A percentile compares a stretch with the other conserved stretches of the same genome.
These are phyloP conservation scores for Poecilus cupreus DNA, from an alignment of 2,888 invertebrate genomes.

Conservation along the genomic window DNA sequence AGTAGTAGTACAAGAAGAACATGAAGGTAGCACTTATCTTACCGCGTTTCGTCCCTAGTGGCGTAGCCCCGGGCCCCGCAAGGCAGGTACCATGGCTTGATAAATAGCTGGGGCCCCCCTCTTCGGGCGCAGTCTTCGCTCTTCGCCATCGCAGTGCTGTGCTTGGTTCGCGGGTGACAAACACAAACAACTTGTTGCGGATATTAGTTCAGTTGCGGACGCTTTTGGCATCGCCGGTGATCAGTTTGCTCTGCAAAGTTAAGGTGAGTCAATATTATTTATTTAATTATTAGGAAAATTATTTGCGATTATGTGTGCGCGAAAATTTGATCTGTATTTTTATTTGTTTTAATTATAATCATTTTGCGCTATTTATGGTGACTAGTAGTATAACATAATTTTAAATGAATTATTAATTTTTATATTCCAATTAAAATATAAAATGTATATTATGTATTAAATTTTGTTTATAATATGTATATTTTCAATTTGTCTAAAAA, in stretches of 20 bases:
- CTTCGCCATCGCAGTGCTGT: constrained; percentile 1
- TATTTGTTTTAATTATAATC: too few relatives aligned
- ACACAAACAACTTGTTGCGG: constrained; percentile 2
- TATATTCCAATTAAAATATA: too few relatives aligned
- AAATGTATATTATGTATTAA: background rate
- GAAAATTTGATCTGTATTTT: too few relatives aligned
- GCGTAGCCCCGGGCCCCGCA: background rate
- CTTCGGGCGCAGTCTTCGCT: constrained; percentile 19
- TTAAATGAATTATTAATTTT: too few relatives aligned
- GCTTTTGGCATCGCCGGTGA: background rate
- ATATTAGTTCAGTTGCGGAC: background rate
- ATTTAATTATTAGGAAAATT: background rate
- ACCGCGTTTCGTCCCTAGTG: background rate
- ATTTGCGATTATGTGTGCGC: background rate
- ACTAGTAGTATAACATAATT: too few relatives aligned
- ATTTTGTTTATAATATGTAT: constrained; percentile 4
- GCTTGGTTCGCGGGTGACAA: constrained; percentile 6
- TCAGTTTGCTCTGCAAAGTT: background rate
- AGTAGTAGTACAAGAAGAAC: too few relatives aligned
- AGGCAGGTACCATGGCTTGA: background rate
- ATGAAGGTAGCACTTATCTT: too few relatives aligned
- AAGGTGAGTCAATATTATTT: background rate
- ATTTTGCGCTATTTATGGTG: too few relatives aligned
- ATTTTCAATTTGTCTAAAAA: background rate
- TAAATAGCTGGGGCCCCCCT: constrained; percentile 32